Conservation (phyloP, 2,888 invertebrate genomes). For the Apotomis betuletana region DNA sequence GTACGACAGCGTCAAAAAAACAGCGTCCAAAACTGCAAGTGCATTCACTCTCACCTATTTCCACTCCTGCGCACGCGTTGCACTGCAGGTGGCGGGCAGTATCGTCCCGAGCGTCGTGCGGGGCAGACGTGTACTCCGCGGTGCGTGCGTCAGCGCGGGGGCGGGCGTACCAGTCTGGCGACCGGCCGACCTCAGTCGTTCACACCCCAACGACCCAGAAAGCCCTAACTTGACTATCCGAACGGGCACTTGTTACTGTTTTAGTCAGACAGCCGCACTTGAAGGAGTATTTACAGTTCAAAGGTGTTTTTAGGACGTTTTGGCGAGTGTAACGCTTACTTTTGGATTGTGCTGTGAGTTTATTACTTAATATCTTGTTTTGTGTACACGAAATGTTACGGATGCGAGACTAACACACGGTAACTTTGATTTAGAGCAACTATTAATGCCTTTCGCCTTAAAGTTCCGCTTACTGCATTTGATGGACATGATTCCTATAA, state of each 20-base stretch:
- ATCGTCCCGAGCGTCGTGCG: slow-evolving; percentile 1
- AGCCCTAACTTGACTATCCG: background rate
- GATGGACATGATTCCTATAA: too few species aligned
- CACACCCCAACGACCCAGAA: background rate
- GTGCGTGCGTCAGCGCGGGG: slow-evolving; percentile 18
- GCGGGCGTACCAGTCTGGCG: slow-evolving; percentile 36
- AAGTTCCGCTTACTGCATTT: too few species aligned
- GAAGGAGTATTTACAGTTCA: slow-evolving; percentile 1
- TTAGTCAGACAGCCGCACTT: background rate
- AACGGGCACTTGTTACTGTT: background rate
- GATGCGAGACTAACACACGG: too few species aligned
- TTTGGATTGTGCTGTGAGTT: slow-evolving; percentile 8
- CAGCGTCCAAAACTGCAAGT: slow-evolving; percentile 36
- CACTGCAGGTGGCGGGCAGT: slow-evolving; percentile 31
- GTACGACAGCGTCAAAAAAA: slow-evolving; percentile 25
- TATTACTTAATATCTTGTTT: background rate
- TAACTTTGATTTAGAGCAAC: too few species aligned
- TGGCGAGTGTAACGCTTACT: background rate
- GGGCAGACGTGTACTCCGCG: background rate
- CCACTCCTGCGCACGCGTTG: slow-evolving; percentile 35
- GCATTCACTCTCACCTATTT: slow-evolving; percentile 42
- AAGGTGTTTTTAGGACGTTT: slow-evolving; percentile 2
- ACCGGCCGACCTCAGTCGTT: slow-evolving; percentile 36
- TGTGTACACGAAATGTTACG: too few species aligned
- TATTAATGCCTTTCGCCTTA: too few species aligned